Percentiles rank a stretch among this genome's conserved stretches.
phyloP scores from a whole-genome alignment of 2,888 invertebrate species.

The Poecilobothrus nobilitatus region DNA sequence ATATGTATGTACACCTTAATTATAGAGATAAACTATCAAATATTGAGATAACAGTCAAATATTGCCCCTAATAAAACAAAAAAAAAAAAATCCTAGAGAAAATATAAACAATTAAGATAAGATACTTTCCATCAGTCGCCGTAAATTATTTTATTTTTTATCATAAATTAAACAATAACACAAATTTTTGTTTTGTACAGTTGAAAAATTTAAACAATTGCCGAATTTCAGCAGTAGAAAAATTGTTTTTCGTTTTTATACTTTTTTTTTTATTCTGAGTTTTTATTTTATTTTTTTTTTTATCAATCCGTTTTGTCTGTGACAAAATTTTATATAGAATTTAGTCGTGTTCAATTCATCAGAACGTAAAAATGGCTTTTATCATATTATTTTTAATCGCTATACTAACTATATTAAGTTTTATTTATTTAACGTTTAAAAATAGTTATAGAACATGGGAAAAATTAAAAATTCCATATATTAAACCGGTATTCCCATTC shows the following conservation, averaged over 20 bases:
- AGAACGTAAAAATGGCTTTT: not conserved
- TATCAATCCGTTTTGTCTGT: too few species aligned
- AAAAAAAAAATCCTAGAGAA: not conserved
- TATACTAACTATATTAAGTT: not conserved
- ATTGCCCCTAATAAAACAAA: too few species aligned
- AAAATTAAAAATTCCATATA: constrained; percentile 17
- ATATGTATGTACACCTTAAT: too few species aligned
- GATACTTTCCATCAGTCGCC: not conserved
- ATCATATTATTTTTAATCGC: not conserved
- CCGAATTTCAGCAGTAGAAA: not conserved
- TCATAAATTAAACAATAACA: not conserved
- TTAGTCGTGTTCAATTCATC: not conserved
- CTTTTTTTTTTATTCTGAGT: not conserved
- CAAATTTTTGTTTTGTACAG: not conserved
- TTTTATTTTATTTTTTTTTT: not conserved
- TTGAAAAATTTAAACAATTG: constrained; percentile 4
- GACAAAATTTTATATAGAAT: not conserved
- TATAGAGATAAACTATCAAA: too few species aligned
- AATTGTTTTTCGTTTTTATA: not conserved
- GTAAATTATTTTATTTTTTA: not conserved
- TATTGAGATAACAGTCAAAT: too few species aligned
- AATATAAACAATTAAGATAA: not conserved
- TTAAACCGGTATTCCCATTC: constrained; percentile 18
- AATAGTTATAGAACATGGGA: constrained; percentile 13
- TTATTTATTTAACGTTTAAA: constrained; percentile 13